Evolutionary conservation across 2,888 invertebrate species (phyloP).

Genomic region (Cistogaster globosa): DNA sequence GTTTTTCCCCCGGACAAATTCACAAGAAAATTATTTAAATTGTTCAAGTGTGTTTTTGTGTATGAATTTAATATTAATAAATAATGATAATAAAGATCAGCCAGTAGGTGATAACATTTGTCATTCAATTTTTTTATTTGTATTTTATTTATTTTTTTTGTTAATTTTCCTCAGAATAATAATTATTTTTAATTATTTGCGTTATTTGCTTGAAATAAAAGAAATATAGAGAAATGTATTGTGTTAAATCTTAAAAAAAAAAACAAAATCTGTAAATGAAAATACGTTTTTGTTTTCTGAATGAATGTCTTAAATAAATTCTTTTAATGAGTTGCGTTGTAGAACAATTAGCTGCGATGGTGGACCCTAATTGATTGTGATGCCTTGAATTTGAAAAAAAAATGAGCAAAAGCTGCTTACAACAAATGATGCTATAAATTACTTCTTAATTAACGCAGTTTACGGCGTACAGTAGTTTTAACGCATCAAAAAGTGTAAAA

Average conservation of each 20-base stretch:
- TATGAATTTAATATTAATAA: constrained; percentile 36
- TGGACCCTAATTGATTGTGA: constrained; percentile 76
- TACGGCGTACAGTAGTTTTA: constrained; percentile 40
- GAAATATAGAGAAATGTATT: not conserved
- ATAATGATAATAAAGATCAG: constrained; percentile 67
- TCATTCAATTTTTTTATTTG: constrained; percentile 17
- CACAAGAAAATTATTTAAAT: constrained; percentile 35
- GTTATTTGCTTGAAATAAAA: constrained; percentile 2
- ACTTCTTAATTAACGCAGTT: constrained; percentile 50
- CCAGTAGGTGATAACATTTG: constrained; percentile 63
- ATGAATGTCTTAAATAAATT: constrained; percentile 61
- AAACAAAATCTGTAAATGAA: not conserved
- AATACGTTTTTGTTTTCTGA: constrained; percentile 27
- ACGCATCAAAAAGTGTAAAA: not conserved
- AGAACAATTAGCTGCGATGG: constrained; percentile 67
- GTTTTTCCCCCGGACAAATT: constrained; percentile 26
- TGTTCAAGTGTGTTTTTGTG: constrained; percentile 24
- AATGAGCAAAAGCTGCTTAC: constrained; percentile 7
- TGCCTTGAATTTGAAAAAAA: constrained; percentile 56
- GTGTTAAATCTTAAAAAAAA: not conserved
- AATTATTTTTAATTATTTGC: constrained; percentile 32
- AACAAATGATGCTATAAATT: constrained; percentile 39
- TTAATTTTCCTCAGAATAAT: constrained; percentile 14
- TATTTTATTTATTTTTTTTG: constrained; percentile 11
- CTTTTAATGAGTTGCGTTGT: constrained; percentile 41